Conservation (phyloP, 2,888 invertebrate species). For the Frankliniella intonsa region DNA sequence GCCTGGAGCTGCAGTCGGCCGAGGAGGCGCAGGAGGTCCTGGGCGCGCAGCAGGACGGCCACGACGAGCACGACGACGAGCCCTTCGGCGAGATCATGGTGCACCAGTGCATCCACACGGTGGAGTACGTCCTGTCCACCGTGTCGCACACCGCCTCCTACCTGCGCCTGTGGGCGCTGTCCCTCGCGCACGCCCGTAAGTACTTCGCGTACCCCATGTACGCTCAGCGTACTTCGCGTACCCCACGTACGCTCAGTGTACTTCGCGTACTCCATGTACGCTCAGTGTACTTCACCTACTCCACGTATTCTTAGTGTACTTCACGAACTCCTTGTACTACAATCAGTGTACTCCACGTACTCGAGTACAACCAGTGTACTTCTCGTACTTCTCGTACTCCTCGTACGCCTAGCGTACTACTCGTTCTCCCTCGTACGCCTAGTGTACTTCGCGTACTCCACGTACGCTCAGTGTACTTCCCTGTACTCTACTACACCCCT, state of each 20-base stretch:
- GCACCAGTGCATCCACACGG: slow-evolving; percentile 92
- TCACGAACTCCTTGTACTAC: background rate
- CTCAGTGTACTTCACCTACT: background rate
- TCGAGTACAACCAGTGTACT: slow-evolving; percentile 83
- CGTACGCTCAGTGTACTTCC: slow-evolving; percentile 16
- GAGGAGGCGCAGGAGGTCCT: background rate
- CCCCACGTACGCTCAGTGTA: background rate
- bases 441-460: background rate
- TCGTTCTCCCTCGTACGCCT: background rate
- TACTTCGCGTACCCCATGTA: slow-evolving; percentile 39
- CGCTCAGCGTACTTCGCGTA: background rate
- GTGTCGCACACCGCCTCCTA: slow-evolving; percentile 97
- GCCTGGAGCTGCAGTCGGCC: slow-evolving; percentile 36
- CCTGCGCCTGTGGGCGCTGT: slow-evolving; percentile 92
- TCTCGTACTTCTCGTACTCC: background rate
- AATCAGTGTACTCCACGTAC: slow-evolving; percentile 77
- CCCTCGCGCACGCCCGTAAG: slow-evolving; percentile 91
- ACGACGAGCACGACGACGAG: slow-evolving; percentile 49
- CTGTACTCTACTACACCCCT: too few relatives aligned
- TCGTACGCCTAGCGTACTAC: background rate
- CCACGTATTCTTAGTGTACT: background rate
- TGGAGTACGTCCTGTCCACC: slow-evolving; percentile 93
- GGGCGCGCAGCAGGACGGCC: slow-evolving; percentile 30
- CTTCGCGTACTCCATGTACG: background rate
- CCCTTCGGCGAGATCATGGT: slow-evolving; percentile 85